Percentiles rank a stretch among this genome's conserved stretches.
Conservation (phyloP, 2,888 invertebrate species). For the Trichogramma dendrolimi region DNA sequence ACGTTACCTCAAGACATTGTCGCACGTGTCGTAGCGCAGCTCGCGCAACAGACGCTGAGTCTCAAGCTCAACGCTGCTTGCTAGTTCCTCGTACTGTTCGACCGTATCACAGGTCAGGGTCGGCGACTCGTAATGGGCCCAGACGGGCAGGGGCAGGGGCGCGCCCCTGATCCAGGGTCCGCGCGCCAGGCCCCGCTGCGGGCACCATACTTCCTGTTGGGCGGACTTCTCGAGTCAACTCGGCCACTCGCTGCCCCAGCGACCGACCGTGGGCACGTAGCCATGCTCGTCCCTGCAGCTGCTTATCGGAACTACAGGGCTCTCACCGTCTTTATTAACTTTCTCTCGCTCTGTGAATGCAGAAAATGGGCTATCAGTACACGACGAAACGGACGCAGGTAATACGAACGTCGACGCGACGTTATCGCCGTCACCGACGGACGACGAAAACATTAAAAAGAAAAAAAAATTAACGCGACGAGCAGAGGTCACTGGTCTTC, state of each 20-base stretch:
- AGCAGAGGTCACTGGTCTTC: too few relatives aligned
- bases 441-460: not conserved
- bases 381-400: not conserved
- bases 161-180: constrained; percentile 64
- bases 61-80: constrained; percentile 72
- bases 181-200: constrained; percentile 51
- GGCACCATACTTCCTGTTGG: constrained; percentile 50
- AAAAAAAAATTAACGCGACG: not conserved
- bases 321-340: constrained; percentile 51
- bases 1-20: constrained; percentile 68
- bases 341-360: constrained; percentile 51
- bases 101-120: constrained; percentile 55
- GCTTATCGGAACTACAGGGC: constrained; percentile 55
- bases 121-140: constrained; percentile 59
- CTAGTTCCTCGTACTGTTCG: constrained; percentile 74
- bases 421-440: not conserved
- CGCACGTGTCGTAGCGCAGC: constrained; percentile 85
- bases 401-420: not conserved
- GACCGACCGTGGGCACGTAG: constrained; percentile 76
- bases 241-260: constrained; percentile 94
- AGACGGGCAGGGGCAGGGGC: constrained; percentile 74
- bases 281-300: constrained; percentile 57
- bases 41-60: constrained; percentile 76
- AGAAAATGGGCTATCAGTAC: not conserved
- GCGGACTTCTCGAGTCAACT: constrained; percentile 85